Percentiles rank a stretch among this genome's conserved stretches.
These are phyloP conservation scores for Hirudinaria manillensis DNA, from an alignment of 2,888 invertebrate species.

Conservation along the genomic window DNA sequence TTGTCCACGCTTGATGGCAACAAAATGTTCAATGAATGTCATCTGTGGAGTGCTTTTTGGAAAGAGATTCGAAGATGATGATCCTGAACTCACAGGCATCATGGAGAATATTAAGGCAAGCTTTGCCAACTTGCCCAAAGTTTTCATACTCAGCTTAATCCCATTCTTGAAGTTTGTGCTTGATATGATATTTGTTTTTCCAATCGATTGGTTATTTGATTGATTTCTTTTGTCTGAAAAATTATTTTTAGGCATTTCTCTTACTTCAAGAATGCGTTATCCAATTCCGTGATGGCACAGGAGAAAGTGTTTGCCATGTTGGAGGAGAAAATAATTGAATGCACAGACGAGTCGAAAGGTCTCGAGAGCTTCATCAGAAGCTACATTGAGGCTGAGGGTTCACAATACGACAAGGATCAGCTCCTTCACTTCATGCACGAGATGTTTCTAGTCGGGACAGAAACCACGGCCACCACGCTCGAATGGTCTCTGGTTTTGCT, in stretches of 20 bases:
- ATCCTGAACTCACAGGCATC: slow-evolving; percentile 8
- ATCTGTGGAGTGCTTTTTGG: slow-evolving; percentile 20
- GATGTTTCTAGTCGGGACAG: slow-evolving; percentile 32
- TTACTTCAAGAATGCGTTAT: slow-evolving; percentile 12
- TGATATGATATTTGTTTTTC: background rate
- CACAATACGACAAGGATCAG: slow-evolving; percentile 24
- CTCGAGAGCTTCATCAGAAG: slow-evolving; percentile 24
- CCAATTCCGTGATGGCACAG: background rate
- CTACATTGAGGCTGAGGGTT: slow-evolving; percentile 23
- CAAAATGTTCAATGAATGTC: slow-evolving; percentile 20
- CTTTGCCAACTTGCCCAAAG: slow-evolving; percentile 13
- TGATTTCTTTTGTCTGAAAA: background rate
- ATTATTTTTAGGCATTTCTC: background rate
- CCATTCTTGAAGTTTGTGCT: slow-evolving; percentile 7
- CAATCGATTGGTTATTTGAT: background rate
- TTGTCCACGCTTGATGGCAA: background rate
- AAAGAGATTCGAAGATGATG: slow-evolving; percentile 13
- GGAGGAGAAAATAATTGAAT: slow-evolving; percentile 15
- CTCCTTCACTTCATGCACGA: slow-evolving; percentile 25
- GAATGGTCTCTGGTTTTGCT: slow-evolving; percentile 31
- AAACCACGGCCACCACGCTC: slow-evolving; percentile 30
- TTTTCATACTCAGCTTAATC: slow-evolving; percentile 7
- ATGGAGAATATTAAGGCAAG: slow-evolving; percentile 10
- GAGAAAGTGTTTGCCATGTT: slow-evolving; percentile 14
- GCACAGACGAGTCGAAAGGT: background rate